Percentiles rank a stretch among this genome's conserved stretches.
Evolutionary conservation across 2,888 invertebrate species (phyloP).

Genomic region (Proisotoma minuta): DNA sequence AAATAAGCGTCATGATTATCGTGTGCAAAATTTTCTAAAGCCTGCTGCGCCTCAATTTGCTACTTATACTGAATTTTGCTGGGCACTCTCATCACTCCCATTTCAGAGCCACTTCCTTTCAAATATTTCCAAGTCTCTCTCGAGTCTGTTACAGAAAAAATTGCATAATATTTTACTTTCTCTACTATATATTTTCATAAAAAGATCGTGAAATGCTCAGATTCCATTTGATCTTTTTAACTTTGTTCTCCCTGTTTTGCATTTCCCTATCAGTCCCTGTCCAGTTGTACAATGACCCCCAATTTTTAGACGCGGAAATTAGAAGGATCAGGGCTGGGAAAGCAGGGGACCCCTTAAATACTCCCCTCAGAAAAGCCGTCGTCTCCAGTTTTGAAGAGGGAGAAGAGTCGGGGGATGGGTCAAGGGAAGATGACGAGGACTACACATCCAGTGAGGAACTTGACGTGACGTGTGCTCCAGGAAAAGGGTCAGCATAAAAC

Average conservation of each 20-base stretch:
- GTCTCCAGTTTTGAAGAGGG: constrained; percentile 2
- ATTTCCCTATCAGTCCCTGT: constrained; percentile 15
- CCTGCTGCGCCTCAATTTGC: no score
- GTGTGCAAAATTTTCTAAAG: no score
- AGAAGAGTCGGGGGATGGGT: not conserved
- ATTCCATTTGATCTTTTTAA: not conserved
- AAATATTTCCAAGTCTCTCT: no score
- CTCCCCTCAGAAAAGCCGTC: not conserved
- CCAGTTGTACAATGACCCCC: constrained; percentile 26
- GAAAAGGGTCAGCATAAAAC: no score
- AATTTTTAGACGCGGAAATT: constrained; percentile 31
- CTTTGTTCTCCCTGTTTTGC: not conserved
- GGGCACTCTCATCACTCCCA: no score
- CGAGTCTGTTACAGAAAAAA: no score
- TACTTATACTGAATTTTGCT: no score
- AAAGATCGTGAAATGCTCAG: no score
- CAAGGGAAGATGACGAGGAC: constrained; percentile 3
- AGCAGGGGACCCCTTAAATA: constrained; percentile 1
- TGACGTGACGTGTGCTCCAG: constrained; percentile 28
- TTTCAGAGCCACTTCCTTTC: no score
- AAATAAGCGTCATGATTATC: not conserved
- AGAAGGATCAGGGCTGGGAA: constrained; percentile 26
- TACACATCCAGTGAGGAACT: constrained; percentile 25
- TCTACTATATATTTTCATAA: no score
- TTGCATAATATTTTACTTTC: no score